A percentile compares a stretch with the other conserved stretches of the same genome.
Evolutionary conservation across 2,888 invertebrate species (phyloP).

Genomic region (Microdon myrmicae): DNA sequence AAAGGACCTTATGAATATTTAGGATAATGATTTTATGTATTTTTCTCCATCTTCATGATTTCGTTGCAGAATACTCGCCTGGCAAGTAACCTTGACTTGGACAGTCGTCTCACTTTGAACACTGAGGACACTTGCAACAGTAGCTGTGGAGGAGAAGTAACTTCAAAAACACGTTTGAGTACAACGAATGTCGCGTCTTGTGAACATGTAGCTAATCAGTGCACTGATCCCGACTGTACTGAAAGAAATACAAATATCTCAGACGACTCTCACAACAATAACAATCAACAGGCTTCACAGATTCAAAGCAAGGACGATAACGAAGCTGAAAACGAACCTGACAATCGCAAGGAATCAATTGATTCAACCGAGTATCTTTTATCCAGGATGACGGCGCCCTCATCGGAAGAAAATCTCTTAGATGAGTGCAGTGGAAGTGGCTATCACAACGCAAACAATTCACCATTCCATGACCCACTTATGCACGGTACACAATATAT

Average conservation of each 20-base stretch:
- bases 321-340: slow-evolving; percentile 52
- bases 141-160: slow-evolving; percentile 43
- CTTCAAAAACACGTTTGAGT: slow-evolving; percentile 57
- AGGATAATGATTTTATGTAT: neutral
- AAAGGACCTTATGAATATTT: neutral
- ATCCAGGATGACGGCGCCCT: slow-evolving; percentile 58
- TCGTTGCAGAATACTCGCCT: slow-evolving; percentile 59
- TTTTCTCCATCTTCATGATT: neutral
- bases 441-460: slow-evolving; percentile 48
- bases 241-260: slow-evolving; percentile 52
- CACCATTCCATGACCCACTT: slow-evolving; percentile 63
- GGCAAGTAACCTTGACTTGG: slow-evolving; percentile 57
- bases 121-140: slow-evolving; percentile 55
- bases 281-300: slow-evolving; percentile 27
- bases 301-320: slow-evolving; percentile 51
- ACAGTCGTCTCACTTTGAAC: slow-evolving; percentile 59
- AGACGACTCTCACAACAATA: slow-evolving; percentile 46
- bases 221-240: slow-evolving; percentile 62
- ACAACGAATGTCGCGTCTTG: slow-evolving; percentile 57
- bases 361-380: slow-evolving; percentile 58
- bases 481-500: slow-evolving; percentile 43
- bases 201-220: slow-evolving; percentile 59
- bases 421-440: slow-evolving; percentile 57
- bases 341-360: slow-evolving; percentile 59
- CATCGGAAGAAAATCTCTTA: slow-evolving; percentile 57